phyloP scores from a whole-genome alignment of 2,113 vertebrate species.

The Uropsilus gracilis region DNA sequence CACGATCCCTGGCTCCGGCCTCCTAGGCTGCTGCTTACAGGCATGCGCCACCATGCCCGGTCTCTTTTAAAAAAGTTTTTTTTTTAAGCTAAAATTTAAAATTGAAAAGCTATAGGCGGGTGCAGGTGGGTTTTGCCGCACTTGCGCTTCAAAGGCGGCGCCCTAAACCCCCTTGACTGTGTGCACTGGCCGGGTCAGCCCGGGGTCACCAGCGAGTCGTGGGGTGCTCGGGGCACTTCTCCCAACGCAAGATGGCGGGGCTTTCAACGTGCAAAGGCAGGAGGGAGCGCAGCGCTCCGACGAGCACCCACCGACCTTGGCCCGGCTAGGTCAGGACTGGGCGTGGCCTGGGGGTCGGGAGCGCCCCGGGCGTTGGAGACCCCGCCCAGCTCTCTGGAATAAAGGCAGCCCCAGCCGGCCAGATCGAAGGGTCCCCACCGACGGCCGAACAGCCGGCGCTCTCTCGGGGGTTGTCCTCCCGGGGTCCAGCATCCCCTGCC shows the following conservation, averaged over 20 bases:
- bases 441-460: rapidly evolving
- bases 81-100: neutral
- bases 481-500: too few species aligned
- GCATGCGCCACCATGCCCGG: too few species aligned
- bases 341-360: rapidly evolving
- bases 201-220: neutral
- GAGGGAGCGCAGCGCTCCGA: too few species aligned
- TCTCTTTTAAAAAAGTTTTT: too few species aligned
- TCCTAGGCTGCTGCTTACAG: too few species aligned
- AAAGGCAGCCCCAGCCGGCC: neutral
- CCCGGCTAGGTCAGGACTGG: neutral
- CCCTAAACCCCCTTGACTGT: neutral
- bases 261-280: neutral
- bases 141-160: neutral
- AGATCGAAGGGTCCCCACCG: neutral
- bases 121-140: neutral
- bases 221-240: neutral
- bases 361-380: rapidly evolving
- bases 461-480: neutral
- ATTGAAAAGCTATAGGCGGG: neutral
- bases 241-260: neutral
- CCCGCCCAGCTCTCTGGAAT: neutral
- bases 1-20: too few species aligned
- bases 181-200: rapidly evolving
- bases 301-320: rapidly evolving